Conservation (phyloP, 2,888 invertebrate species). For the Tineola bisselliella region DNA sequence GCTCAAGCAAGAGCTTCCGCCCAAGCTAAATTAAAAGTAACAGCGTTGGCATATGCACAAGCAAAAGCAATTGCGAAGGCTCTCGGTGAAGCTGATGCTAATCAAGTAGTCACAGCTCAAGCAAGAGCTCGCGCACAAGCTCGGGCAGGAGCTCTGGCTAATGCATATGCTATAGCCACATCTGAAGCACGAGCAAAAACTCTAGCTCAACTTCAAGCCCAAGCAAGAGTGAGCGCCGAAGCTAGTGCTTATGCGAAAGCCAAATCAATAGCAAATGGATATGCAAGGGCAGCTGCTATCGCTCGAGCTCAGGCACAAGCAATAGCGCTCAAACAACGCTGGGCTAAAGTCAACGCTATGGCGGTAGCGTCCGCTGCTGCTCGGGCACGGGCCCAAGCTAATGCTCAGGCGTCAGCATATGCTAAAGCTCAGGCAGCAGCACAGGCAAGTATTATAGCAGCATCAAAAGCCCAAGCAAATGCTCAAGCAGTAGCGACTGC, state of each 20-base stretch:
- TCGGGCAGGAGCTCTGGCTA: no score
- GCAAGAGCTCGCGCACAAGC: no score
- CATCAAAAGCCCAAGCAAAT: background rate
- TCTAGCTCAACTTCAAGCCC: no score
- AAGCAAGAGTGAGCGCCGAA: no score
- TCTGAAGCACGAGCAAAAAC: no score
- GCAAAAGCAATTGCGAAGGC: no score
- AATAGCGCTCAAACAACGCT: background rate
- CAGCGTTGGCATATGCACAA: no score
- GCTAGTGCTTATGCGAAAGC: background rate
- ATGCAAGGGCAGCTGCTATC: background rate
- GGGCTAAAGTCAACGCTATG: background rate
- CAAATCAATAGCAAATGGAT: background rate
- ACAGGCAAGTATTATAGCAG: background rate
- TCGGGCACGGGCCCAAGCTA: background rate
- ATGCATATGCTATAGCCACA: no score
- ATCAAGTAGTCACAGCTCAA: no score
- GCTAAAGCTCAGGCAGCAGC: background rate
- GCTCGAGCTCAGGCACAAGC: slow-evolving; percentile 1
- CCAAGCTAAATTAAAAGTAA: no score
- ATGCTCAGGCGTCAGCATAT: background rate
- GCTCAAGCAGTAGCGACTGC: slow-evolving; percentile 4
- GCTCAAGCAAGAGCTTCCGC: background rate
- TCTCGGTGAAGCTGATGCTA: no score
- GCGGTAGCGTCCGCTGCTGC: background rate